Conservation (phyloP, 2,888 invertebrate genomes). For the Acrobasis consociella region DNA sequence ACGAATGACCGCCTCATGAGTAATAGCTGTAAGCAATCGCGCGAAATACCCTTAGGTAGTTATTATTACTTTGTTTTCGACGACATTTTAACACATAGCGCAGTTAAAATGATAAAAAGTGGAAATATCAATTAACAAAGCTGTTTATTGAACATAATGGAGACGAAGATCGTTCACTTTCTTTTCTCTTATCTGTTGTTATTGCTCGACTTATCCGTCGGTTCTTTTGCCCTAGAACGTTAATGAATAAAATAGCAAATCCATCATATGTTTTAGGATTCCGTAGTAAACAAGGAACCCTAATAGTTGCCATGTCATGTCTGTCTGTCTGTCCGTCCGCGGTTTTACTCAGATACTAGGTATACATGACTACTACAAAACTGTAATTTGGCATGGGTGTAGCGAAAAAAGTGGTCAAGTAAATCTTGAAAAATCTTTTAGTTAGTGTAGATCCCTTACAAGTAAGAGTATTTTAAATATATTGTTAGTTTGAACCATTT, state of each 20-base stretch:
- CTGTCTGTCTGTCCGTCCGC: too few species aligned
- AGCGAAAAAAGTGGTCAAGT: too few species aligned
- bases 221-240: slow-evolving; percentile 66
- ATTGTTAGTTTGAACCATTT: too few species aligned
- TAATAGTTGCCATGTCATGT: too few species aligned
- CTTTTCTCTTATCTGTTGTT: slow-evolving; percentile 60
- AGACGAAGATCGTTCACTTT: slow-evolving; percentile 63
- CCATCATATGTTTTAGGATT: not conserved
- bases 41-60: slow-evolving; percentile 1
- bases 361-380: too few species aligned
- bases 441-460: too few species aligned
- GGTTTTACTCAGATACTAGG: too few species aligned
- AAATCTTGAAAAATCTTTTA: too few species aligned
- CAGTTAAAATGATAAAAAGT: slow-evolving; percentile 56
- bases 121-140: slow-evolving; percentile 65
- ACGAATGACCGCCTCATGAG: slow-evolving; percentile 19
- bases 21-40: slow-evolving; percentile 20
- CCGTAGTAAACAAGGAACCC: too few species aligned
- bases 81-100: slow-evolving; percentile 43
- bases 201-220: slow-evolving; percentile 60
- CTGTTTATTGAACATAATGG: slow-evolving; percentile 62
- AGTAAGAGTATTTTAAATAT: too few species aligned
- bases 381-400: too few species aligned
- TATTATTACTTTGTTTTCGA: slow-evolving; percentile 38
- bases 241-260: slow-evolving; percentile 9